A percentile compares a stretch with the other conserved stretches of the same genome.
These are phyloP conservation scores for Lasiurus borealis DNA, from an alignment of 2,113 vertebrate species.

Conservation along the genomic window DNA sequence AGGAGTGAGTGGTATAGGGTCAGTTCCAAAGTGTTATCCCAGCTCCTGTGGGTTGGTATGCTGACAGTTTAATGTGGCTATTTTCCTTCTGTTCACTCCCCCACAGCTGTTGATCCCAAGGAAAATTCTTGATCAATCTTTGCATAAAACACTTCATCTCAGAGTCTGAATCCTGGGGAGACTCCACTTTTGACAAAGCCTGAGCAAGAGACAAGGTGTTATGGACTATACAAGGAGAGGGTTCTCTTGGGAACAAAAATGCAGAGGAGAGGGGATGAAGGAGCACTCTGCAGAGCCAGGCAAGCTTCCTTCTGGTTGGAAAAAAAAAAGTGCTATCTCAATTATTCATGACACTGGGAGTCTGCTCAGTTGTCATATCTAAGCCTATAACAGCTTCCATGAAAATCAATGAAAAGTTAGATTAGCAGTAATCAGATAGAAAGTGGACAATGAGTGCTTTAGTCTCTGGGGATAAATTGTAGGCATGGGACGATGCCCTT, in stretches of 20 bases:
- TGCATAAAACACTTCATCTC: neutral
- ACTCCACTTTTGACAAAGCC: neutral
- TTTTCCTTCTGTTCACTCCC: neutral
- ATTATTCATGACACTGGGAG: neutral
- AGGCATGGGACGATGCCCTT: neutral
- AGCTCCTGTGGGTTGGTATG: neutral
- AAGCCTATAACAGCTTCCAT: neutral
- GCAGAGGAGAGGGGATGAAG: neutral
- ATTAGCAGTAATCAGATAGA: neutral
- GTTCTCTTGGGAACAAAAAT: neutral
- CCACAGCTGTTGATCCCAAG: neutral
- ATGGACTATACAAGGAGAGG: neutral
- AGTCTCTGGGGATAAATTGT: neutral
- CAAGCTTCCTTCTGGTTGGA: neutral
- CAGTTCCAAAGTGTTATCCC: neutral
- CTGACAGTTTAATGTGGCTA: too few species aligned
- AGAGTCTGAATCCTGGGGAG: neutral
- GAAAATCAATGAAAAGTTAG: slow-evolving; percentile 21
- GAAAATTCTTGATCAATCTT: neutral
- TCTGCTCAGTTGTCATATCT: neutral
- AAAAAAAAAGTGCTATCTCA: neutral
- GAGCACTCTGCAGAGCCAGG: neutral
- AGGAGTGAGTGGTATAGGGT: neutral
- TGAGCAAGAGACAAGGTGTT: neutral
- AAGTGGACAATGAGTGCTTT: neutral